Evolutionary conservation across 23 tunicate species (phyloP).

Genomic region (Styela clava): DNA sequence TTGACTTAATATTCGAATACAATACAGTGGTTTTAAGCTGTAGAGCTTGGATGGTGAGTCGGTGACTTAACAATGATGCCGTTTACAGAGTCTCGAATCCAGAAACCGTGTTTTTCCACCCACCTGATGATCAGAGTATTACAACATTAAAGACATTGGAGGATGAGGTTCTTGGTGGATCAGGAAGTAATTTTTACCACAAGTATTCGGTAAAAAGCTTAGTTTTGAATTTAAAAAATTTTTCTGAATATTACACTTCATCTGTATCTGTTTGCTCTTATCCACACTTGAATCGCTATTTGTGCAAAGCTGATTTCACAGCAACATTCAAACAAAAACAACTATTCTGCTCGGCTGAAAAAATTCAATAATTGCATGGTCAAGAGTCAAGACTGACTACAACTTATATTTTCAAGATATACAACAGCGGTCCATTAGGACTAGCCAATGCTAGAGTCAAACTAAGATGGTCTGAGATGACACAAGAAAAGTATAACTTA

Average conservation of each 20-base stretch:
- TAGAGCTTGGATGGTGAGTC: no score
- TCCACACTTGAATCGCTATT: no score
- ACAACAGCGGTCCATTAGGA: conserved; percentile 43
- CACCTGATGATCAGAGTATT: background rate
- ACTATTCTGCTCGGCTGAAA: no score
- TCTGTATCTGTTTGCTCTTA: no score
- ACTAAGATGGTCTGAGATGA: conserved; percentile 43
- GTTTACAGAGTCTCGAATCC: conserved; percentile 10
- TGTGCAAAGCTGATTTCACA: no score
- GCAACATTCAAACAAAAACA: no score
- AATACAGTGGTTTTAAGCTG: no score
- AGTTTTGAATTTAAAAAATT: no score
- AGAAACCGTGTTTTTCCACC: conserved; percentile 13
- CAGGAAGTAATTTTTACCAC: conserved; percentile 3
- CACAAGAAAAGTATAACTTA: conserved; percentile 18
- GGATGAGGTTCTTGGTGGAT: conserved; percentile 19
- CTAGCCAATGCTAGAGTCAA: conserved; percentile 17
- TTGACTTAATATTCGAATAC: no score
- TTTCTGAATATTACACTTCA: no score
- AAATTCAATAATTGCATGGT: no score
- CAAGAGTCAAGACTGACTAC: no score
- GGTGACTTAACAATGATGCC: background rate
- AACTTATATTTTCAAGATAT: conserved; percentile 25
- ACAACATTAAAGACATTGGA: conserved; percentile 1
- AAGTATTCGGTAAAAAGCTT: conserved; percentile 16